Conservation (phyloP, 2,113 vertebrate species). For the Girardinichthys multiradiatus region DNA sequence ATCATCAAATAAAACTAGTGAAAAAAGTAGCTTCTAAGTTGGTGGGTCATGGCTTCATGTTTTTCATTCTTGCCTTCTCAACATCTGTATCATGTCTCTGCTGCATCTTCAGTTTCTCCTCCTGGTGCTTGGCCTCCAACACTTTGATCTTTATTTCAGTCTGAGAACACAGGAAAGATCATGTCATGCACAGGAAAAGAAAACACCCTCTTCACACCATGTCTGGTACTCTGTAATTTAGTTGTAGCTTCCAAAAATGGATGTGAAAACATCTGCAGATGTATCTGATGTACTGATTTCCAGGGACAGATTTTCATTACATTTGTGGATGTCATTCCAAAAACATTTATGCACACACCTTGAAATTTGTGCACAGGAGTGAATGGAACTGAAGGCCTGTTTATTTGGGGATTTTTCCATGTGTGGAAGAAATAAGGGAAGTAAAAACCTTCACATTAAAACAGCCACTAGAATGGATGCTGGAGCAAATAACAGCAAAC, state of each 20-base stretch:
- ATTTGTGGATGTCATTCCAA: neutral
- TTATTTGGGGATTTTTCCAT: too few species aligned
- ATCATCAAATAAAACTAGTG: neutral
- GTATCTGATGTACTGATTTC: neutral
- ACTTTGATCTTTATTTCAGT: slow-evolving; percentile 87
- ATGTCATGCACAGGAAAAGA: slow-evolving; percentile 1
- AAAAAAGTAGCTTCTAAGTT: slow-evolving; percentile 5
- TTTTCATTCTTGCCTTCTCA: slow-evolving; percentile 86
- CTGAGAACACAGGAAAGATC: slow-evolving; percentile 71
- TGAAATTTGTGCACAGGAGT: neutral
- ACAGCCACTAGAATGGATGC: too few species aligned
- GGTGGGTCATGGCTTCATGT: neutral
- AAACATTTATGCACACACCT: neutral
- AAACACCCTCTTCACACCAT: neutral
- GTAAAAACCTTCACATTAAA: too few species aligned
- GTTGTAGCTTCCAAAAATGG: neutral
- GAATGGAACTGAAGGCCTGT: too few species aligned
- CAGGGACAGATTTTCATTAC: neutral
- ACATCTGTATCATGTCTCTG: slow-evolving; percentile 91
- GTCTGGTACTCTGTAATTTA: neutral
- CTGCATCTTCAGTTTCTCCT: slow-evolving; percentile 92
- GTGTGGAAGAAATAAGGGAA: too few species aligned
- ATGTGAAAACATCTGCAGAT: neutral
- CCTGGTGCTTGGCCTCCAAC: slow-evolving; percentile 89
- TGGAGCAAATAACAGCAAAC: too few species aligned